Base-by-base conservation (phyloP, 1,140 invertebrate genomes). In the Hyles vespertilio region DNA sequence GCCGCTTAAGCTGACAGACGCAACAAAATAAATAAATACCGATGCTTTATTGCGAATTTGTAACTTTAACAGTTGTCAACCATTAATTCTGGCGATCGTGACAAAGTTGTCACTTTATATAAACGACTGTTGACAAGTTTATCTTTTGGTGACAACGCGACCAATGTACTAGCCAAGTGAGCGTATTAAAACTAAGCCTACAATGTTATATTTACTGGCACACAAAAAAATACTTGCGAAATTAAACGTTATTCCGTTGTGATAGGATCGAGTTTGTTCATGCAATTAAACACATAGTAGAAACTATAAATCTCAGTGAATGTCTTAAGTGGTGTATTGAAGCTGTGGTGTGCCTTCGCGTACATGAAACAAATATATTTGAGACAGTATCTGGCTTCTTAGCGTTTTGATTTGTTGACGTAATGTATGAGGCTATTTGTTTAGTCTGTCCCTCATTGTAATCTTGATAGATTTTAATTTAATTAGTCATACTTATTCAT, bases 131-230 rank as follows among this genome's bases (percentile, higher is more conserved):
- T 65, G 59, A 52, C 59, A 71, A 81, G n/a, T 86, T 73, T 81
- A 84, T 86, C 81, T 79, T 76, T 62, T 55, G 69, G 71, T 78
- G 82, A 85, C 80, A 81, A 78, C 74, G 67, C 58, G 59, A 77
- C 69, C 74, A 71, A 72, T 84, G 74, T 81, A 71, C 65, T 61
- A 72, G 69, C 68, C 65, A 75, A 76, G 70, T 70, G 70, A 73
- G 63, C 61, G 69, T 72, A 72, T 72, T 69, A 66, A 68, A 59
- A 51, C 60, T 63, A 65, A 66, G 59, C 53, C 56, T 53, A 57
- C 62, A 47, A 60, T 45, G 9, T 61, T 63, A 63, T 60, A 51
- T 33, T 49, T 58, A 51, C 61, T 58, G 32, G 47, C 55, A 54
- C 2, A 54, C 45, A 44, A 61, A 36, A 33, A 22, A 59, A 43